These are phyloP conservation scores for Nomada fabriciana DNA, from an alignment of 2,888 invertebrate species.

Conservation along the genomic window DNA sequence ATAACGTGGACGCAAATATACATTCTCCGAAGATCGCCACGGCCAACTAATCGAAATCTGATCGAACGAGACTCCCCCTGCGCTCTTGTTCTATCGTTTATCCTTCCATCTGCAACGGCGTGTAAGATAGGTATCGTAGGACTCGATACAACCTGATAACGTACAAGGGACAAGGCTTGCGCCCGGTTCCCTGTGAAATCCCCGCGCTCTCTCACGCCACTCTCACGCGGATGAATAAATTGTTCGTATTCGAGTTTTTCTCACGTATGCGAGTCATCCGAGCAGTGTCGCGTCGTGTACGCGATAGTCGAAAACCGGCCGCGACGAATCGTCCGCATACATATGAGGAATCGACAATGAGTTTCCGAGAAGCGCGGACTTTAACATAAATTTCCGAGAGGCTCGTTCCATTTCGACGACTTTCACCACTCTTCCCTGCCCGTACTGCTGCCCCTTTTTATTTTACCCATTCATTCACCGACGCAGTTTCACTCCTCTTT, in stretches of 20 bases:
- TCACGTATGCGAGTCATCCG: slow-evolving; percentile 48
- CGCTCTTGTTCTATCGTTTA: neutral
- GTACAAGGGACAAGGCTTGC: slow-evolving; percentile 2
- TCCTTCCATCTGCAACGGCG: neutral
- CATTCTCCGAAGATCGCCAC: too few relatives aligned
- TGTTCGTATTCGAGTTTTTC: slow-evolving; percentile 51
- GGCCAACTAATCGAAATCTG: neutral
- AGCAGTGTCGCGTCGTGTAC: neutral
- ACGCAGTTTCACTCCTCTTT: neutral
- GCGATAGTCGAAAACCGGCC: slow-evolving; percentile 62
- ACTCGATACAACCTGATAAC: slow-evolving; percentile 18
- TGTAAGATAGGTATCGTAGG: slow-evolving; percentile 9
- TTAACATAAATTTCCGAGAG: slow-evolving; percentile 78
- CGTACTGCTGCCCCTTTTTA: slow-evolving; percentile 33
- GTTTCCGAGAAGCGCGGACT: slow-evolving; percentile 78
- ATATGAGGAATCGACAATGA: slow-evolving; percentile 81
- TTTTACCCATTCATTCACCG: slow-evolving; percentile 17
- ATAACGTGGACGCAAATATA: too few relatives aligned
- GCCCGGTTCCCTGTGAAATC: slow-evolving; percentile 26
- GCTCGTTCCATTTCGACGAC: slow-evolving; percentile 65
- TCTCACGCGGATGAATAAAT: slow-evolving; percentile 59
- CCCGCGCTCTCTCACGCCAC: neutral
- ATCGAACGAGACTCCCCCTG: neutral
- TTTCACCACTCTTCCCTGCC: slow-evolving; percentile 59
- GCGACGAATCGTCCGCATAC: slow-evolving; percentile 74